Evolutionary conservation across 1,140 invertebrate species (phyloP).

Genomic region (Achroia grisella): DNA sequence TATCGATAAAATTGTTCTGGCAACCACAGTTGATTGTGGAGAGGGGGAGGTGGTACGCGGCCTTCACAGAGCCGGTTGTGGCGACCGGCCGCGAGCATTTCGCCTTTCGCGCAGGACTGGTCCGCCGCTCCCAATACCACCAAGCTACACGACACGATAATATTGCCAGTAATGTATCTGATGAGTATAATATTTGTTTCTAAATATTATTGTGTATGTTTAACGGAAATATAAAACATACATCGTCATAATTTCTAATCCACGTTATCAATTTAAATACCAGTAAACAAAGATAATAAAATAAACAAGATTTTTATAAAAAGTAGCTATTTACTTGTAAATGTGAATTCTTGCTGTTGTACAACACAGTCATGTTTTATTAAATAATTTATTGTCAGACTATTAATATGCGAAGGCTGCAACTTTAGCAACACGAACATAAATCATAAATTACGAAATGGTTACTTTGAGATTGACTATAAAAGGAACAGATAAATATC

Average conservation of each 20-base stretch:
- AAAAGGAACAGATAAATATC: constrained; percentile 25
- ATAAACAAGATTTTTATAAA: no score
- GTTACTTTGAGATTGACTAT: constrained; percentile 7
- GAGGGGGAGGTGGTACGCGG: constrained; percentile 49
- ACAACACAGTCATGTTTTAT: constrained; percentile 9
- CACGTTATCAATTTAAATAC: no score
- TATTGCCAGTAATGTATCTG: constrained; percentile 7
- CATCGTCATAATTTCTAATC: no score
- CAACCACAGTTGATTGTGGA: constrained; percentile 34
- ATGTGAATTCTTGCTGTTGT: no score
- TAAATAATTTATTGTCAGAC: constrained; percentile 6
- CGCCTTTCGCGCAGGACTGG: constrained; percentile 62
- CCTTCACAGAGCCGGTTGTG: constrained; percentile 68
- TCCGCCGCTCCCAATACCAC: constrained; percentile 51
- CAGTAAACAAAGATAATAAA: no score
- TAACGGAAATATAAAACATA: no score
- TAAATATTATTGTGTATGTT: no score
- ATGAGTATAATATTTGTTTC: constrained; percentile 2
- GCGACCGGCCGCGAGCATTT: constrained; percentile 59
- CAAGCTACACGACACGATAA: constrained; percentile 12
- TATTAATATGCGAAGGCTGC: constrained; percentile 5
- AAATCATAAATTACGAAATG: no score
- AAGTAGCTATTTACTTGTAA: no score
- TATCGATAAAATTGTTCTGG: background rate
- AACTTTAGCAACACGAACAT: background rate